These are phyloP conservation scores for Panurus biarmicus DNA, from an alignment of 2,113 vertebrate species.

Conservation along the genomic window DNA sequence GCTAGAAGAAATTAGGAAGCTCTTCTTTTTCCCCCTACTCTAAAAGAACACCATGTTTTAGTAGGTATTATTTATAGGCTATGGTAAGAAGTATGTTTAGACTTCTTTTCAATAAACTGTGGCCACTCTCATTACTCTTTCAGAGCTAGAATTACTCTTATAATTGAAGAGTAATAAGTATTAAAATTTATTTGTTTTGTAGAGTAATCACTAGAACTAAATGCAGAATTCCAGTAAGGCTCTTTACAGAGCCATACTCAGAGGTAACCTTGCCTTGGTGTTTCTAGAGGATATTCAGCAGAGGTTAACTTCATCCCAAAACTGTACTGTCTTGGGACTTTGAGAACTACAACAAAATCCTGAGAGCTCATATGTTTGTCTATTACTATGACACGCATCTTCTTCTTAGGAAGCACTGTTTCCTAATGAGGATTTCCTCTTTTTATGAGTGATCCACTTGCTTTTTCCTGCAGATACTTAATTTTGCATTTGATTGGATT, in stretches of 20 bases:
- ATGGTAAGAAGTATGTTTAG: not conserved
- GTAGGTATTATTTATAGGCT: not conserved
- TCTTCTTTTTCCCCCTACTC: not conserved
- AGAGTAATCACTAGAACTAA: not conserved
- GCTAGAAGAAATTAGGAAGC: not conserved
- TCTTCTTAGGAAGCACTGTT: not conserved
- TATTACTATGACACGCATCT: not conserved
- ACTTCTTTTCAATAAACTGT: not conserved
- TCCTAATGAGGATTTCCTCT: not conserved
- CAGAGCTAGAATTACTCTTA: not conserved
- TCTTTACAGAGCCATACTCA: not conserved
- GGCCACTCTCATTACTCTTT: not conserved
- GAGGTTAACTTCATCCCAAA: not conserved
- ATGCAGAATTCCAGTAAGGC: not conserved
- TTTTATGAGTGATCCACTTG: not conserved
- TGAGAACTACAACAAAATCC: not conserved
- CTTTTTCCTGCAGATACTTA: not conserved
- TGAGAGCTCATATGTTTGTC: not conserved
- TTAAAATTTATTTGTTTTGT: not conserved
- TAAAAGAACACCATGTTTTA: not conserved
- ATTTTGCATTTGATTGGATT: not conserved
- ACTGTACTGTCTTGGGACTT: not conserved
- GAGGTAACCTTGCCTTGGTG: not conserved
- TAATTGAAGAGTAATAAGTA: too few species aligned
- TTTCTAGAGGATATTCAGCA: not conserved